phyloP scores from a whole-genome alignment of 2,113 vertebrate genomes.

The Piprites chloris region DNA sequence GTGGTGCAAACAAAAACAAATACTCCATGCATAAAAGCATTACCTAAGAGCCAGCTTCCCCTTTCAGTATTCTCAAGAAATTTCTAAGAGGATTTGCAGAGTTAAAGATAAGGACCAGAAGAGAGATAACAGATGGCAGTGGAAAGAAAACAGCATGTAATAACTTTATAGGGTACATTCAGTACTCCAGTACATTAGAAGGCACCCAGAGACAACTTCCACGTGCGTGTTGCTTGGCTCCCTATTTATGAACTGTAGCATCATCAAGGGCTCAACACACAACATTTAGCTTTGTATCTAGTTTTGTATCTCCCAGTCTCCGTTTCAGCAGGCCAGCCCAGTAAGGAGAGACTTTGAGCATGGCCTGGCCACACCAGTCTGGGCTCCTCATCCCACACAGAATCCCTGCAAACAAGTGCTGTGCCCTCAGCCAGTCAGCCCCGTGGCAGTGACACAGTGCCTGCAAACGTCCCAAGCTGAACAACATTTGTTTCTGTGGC shows the following conservation, averaged over 20 bases:
- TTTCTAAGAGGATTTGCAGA: constrained; percentile 25
- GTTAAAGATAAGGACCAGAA: constrained; percentile 59
- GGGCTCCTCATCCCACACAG: not conserved
- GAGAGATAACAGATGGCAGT: constrained; percentile 63
- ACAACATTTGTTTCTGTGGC: not conserved
- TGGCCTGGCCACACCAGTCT: not conserved
- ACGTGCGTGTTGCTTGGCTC: not conserved
- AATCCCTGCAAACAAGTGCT: not conserved
- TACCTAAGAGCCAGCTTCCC: not conserved
- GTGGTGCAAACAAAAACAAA: not conserved
- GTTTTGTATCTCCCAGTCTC: not conserved
- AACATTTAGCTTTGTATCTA: not conserved
- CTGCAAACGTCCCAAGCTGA: not conserved
- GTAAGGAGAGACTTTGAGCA: not conserved
- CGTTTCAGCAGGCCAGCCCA: not conserved
- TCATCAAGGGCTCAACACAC: not conserved
- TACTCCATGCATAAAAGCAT: not conserved
- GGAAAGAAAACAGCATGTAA: constrained; percentile 53
- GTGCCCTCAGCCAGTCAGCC: not conserved
- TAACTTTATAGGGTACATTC: constrained; percentile 50
- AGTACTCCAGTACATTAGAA: constrained; percentile 37
- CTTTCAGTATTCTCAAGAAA: constrained; percentile 8
- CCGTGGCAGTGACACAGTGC: rapidly evolving
- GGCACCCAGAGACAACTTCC: constrained; percentile 32
- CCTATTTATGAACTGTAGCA: constrained; percentile 20